Base-by-base conservation (phyloP, 2,797 vertebrate species). In the Holocentrus rufus region DNA sequence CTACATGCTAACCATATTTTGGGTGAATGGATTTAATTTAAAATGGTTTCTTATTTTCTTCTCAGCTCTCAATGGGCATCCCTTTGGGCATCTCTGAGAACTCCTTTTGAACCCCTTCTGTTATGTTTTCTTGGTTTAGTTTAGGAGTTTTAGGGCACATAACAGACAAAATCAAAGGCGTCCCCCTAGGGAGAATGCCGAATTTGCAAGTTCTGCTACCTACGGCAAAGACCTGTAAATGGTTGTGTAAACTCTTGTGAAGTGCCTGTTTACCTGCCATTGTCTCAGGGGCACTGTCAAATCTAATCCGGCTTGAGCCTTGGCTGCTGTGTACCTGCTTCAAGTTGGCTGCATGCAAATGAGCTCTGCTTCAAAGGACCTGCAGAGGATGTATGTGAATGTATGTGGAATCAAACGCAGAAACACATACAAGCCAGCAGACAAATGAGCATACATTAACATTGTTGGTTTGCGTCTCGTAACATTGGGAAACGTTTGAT, bases 221-320 rank as follows among this genome's bases (percentile, higher is more conserved):
- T 20, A 62, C 76, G 66, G 69, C 54, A 78, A 63, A 58, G 50
- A 68, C 60, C 55, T 84, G 81, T 77, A 86, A 88, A 87, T 78
- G 77, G 80, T 70, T 76, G 53, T 85, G 80, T 88, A 86, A 88
- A 87, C 76, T 73, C 65, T n/a, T 76, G 77, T 84, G 79, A 88
- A 87, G 82, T 86, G 70, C 53, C 74, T 86, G 84, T 90, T 91
- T 88, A 87, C 84, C 84, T 86, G 82, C 68, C 79, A 73, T 69
- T 81, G 79, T 88, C 85, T 87, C 90, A 47, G 76, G 77, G 84
- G 87, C 69, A 69, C 73, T 71, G 90, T 83, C 85, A 84, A 67
- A 85, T 80, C 70, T 80, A 86, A 86, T 91, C 79, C 64, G 10
- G 50, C 74, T 76, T 87, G 79, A 89, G 79, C 61, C 66, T 74